Base-by-base conservation (phyloP, 2,797 vertebrate genomes). In the Catamblyrhynchus diadema region DNA sequence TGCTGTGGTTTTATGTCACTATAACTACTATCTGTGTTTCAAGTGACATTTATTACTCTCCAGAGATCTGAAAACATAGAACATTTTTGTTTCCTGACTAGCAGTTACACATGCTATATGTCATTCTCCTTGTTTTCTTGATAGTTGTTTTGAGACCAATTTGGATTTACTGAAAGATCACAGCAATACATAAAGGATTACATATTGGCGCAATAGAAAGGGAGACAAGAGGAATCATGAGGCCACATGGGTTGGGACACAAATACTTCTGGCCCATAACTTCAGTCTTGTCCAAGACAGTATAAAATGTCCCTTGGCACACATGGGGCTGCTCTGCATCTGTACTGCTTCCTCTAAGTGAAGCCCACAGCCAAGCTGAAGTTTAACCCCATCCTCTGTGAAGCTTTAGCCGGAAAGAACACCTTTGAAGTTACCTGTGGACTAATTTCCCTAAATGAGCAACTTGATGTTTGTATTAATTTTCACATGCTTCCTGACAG, bases 21-120 rank as follows among this genome's bases (percentile, higher is more conserved):
- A 80, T 95, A 96, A 96, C 96, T 95, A 90, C 45, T 85, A 30
- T 84, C 64, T 84, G 42, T 96, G 70, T 81, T 95, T 64, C 70
- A 81, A 74, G 51, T 97, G 95, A 95, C 72, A 95, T 95, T 97
- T 97, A 94, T 81, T 77, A 47, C 33, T 75, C 81, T 81, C 86
- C 60, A 69, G 93, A 93, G 82, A 35, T 56, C 67, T 91, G 71
- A 54, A 90, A 80, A 59, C 60, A 79, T 12, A 75, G 37, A 95
- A 77, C 37, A 72, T 41, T 95, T 85, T 90, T 95, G 44, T 92
- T 97, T 97, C 32, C 73, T 81, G 71, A 93, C 72, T 71, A 83
- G 25, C 69, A 89, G 35, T 59, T 92, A 71, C 42, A 90, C 47
- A 54, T 24, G 41, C 16, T 93, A 4, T 93, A 62, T 91, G 70